These are phyloP conservation scores for Mola mola DNA, from an alignment of 2,113 vertebrate species.

Conservation along the genomic window DNA sequence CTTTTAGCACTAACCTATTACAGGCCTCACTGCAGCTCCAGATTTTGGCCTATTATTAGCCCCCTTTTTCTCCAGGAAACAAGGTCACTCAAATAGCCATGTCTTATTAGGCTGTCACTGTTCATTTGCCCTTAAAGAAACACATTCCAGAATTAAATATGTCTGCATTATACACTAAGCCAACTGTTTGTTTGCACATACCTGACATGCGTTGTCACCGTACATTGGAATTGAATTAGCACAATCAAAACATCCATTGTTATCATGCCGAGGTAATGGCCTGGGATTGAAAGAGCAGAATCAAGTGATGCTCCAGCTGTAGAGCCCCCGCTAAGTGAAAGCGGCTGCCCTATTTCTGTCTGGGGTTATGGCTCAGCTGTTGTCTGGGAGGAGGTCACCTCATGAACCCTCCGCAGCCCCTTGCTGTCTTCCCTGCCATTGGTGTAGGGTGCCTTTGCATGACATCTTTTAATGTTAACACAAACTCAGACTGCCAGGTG, in stretches of 20 bases:
- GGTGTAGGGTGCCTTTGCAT: conserved; percentile 7
- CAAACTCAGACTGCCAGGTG: not conserved
- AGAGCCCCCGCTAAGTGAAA: conserved; percentile 59
- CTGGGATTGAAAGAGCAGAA: conserved; percentile 46
- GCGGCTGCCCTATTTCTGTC: conserved; percentile 73
- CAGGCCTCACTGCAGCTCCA: conserved; percentile 69
- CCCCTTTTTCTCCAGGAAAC: conserved; percentile 75
- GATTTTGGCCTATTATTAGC: conserved; percentile 79
- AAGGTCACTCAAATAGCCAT: conserved; percentile 75
- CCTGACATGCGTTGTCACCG: conserved; percentile 11
- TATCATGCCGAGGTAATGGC: conserved; percentile 33
- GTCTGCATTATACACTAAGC: conserved; percentile 15
- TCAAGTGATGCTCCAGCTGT: conserved; percentile 51
- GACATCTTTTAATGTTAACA: not conserved
- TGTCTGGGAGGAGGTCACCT: conserved; percentile 64
- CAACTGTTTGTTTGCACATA: conserved; percentile 26
- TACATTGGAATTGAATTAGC: conserved; percentile 26
- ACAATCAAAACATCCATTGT: conserved; percentile 43
- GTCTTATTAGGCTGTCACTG: conserved; percentile 73
- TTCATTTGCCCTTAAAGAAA: conserved; percentile 69
- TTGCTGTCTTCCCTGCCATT: conserved; percentile 3
- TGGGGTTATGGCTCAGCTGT: conserved; percentile 76
- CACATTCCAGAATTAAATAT: conserved; percentile 25
- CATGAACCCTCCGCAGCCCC: conserved; percentile 22
- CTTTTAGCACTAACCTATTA: conserved; percentile 64